Evolutionary conservation across 2,113 vertebrate species (phyloP), one percentile per base, ranked within the genome.

Genomic region (Pelodiscus sinensis): DNA sequence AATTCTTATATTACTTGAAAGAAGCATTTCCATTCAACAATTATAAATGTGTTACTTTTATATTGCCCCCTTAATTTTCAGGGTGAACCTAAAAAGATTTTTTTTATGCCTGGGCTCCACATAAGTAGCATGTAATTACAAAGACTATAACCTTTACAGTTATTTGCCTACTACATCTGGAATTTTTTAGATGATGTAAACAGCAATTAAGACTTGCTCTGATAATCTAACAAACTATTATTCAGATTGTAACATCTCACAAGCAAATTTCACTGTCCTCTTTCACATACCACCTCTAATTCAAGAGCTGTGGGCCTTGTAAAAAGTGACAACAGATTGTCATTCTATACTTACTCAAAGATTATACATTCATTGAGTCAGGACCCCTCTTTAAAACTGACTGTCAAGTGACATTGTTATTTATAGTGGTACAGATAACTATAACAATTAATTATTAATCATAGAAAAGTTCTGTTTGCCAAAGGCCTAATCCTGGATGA

Each of bases 351-450:
- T 29, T 18, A 79, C 62, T 9, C 9, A 16, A 92, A 44, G 18
- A 75, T 10, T 24, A 12, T 75, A 25, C 44, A 44, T 22, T 75
- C 22, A 75, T 75, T n/a, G 56, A n/a, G 82, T 13, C 75, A 80
- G 86, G 82, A 55, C 31, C 2, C 27, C 31, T 16, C 54, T 15
- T 22, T 79, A 86, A 75, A 44, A 79, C 79, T 75, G 75, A 1
- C 22, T 2, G 13, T 65, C 21, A 93, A 81, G 18, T 56, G 11
- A 2, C 3, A 68, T 16, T 38, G 56, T 77, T 75, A 89, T 4
- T 56, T 27, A 31, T 0, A 78, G 19, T 4, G 31, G 35, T 1
- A 0, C 18, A 81, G 79, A 79, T 50, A 52, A 16, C 0, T 4
- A 13, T 2, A 65, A 77, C 50, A 2, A 3, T 55, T 27, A 60